A percentile compares a stretch with the other conserved stretches of the same genome.
phyloP scores from a whole-genome alignment of 2,113 vertebrate genomes.

The Sorex araneus region DNA sequence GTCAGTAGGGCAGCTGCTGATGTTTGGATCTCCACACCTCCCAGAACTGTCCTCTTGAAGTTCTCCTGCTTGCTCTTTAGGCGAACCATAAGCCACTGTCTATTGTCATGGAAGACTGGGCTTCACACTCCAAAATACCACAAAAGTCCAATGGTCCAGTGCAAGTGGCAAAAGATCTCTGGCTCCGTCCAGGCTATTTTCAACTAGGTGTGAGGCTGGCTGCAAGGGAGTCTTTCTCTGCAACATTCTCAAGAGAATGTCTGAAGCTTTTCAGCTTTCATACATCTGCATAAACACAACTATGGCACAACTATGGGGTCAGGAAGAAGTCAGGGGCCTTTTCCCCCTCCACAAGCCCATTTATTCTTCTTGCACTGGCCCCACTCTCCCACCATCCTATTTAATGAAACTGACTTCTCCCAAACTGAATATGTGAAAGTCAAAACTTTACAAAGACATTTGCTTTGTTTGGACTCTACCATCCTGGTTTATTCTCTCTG shows the following conservation, averaged over 20 bases:
- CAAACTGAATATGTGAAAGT: slow-evolving; percentile 24
- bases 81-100: no score
- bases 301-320: background rate
- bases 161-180: no score
- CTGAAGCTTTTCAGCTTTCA: background rate
- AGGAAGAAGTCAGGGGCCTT: background rate
- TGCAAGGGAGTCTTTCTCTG: background rate
- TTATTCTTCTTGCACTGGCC: background rate
- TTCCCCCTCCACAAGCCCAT: background rate
- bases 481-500: slow-evolving; percentile 5
- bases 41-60: no score
- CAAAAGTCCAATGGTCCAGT: no score
- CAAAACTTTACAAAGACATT: slow-evolving; percentile 19
- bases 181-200: background rate
- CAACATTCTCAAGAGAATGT: background rate
- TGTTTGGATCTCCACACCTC: no score
- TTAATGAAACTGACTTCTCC: background rate
- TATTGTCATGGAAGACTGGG: no score
- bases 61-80: no score
- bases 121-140: no score
- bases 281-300: background rate
- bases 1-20: no score
- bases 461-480: background rate
- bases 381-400: background rate
- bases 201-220: background rate